Conservation (phyloP, 2,113 vertebrate genomes). For the Neofelis nebulosa region DNA sequence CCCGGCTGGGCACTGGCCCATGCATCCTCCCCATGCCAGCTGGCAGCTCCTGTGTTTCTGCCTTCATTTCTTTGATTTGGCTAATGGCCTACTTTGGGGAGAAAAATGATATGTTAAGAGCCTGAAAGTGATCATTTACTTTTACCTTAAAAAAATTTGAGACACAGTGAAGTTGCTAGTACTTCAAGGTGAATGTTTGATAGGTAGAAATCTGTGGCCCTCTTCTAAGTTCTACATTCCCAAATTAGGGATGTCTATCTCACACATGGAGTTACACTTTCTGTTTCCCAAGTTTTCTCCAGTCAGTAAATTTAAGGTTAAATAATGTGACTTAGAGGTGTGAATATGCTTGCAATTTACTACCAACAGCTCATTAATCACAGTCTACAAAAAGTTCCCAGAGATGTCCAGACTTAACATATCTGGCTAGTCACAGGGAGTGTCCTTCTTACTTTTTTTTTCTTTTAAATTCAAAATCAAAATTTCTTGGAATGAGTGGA, state of each 20-base stretch:
- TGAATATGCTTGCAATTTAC: not conserved
- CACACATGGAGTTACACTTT: not conserved
- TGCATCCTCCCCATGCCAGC: not conserved
- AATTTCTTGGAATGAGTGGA: not conserved
- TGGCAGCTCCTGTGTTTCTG: not conserved
- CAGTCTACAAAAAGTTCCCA: not conserved
- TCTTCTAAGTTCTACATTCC: not conserved
- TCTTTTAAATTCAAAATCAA: not conserved
- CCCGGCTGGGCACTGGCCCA: fast-evolving
- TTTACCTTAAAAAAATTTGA: not conserved
- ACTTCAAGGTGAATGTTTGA: not conserved
- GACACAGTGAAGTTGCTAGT: not conserved
- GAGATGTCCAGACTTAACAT: too few species aligned
- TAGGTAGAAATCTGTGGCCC: not conserved
- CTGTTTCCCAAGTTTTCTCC: not conserved
- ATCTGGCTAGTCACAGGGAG: not conserved
- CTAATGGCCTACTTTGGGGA: not conserved
- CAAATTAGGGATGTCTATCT: not conserved
- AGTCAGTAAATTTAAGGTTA: not conserved
- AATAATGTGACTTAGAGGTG: not conserved
- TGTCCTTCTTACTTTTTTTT: not conserved
- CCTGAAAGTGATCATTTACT: not conserved
- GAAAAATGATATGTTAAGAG: not conserved
- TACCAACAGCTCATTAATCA: not conserved
- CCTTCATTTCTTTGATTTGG: not conserved